Conservation (phyloP, 2,888 invertebrate species). For the Drosophila nr. medialis region DNA sequence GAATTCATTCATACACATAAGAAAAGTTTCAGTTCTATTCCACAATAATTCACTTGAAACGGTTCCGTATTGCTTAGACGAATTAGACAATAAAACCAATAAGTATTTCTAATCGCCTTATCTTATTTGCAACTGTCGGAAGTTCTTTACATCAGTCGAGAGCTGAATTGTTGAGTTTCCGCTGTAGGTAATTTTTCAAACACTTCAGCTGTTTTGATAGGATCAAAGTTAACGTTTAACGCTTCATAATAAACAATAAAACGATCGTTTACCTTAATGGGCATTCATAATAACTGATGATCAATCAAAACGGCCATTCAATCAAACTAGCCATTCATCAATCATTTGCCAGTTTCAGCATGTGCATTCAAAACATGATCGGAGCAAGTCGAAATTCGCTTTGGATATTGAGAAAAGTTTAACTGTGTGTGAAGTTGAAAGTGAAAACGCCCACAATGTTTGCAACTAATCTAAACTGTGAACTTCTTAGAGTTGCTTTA, state of each 20-base stretch:
- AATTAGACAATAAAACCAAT: neutral
- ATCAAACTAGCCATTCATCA: conserved; percentile 53
- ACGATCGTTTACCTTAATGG: conserved; percentile 65
- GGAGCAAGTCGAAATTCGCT: conserved; percentile 32
- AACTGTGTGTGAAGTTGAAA: conserved; percentile 41
- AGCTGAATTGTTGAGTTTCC: conserved; percentile 24
- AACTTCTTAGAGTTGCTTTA: conserved; percentile 37
- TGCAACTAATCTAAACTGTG: conserved; percentile 27
- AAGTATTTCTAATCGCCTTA: conserved; percentile 30
- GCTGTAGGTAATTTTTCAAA: conserved; percentile 47
- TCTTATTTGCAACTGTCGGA: conserved; percentile 37
- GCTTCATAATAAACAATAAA: conserved; percentile 61
- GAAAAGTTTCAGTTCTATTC: neutral
- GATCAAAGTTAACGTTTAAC: conserved; percentile 67
- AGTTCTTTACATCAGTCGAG: conserved; percentile 26
- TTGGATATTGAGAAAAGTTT: neutral
- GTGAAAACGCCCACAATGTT: conserved; percentile 40
- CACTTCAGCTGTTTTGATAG: conserved; percentile 55
- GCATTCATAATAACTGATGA: conserved; percentile 56
- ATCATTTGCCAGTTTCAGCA: conserved; percentile 41
- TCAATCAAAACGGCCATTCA: conserved; percentile 62
- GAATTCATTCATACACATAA: neutral
- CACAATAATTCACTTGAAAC: neutral
- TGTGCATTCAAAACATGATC: conserved; percentile 34
- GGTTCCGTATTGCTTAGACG: neutral